Conservation (phyloP, 2,113 vertebrate species). For the Hepsetus odoe region DNA sequence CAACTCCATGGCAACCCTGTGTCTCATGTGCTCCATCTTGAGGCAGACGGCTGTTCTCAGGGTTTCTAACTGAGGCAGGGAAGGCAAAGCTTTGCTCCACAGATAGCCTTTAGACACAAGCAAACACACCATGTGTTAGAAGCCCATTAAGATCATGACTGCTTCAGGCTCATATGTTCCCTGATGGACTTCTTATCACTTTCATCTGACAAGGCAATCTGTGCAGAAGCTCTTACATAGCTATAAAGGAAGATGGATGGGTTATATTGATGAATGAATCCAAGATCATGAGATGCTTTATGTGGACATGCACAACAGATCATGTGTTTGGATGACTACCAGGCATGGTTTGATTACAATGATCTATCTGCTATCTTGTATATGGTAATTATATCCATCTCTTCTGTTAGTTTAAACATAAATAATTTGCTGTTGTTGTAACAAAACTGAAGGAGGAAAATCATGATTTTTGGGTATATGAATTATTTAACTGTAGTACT, state of each 20-base stretch:
- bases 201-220: background rate
- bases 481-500: background rate
- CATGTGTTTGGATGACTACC: background rate
- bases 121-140: background rate
- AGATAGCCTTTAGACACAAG: background rate
- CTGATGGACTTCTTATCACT: slow-evolving; percentile 12
- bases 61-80: background rate
- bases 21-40: slow-evolving; percentile 52
- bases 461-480: no score
- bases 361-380: background rate
- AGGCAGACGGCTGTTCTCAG: slow-evolving; percentile 25
- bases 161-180: background rate
- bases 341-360: background rate
- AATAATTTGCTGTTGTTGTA: no score
- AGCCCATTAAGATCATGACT: slow-evolving; percentile 15
- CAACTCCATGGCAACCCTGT: slow-evolving; percentile 26
- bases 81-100: background rate
- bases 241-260: background rate
- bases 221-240: background rate
- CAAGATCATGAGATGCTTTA: background rate
- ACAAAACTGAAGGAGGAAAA: no score
- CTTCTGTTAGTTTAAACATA: no score
- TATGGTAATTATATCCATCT: background rate
- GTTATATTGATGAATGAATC: background rate
- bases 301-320: background rate